These are phyloP conservation scores for Leptonema lineaticorne DNA, from an alignment of 1,140 invertebrate genomes.

Conservation along the genomic window DNA sequence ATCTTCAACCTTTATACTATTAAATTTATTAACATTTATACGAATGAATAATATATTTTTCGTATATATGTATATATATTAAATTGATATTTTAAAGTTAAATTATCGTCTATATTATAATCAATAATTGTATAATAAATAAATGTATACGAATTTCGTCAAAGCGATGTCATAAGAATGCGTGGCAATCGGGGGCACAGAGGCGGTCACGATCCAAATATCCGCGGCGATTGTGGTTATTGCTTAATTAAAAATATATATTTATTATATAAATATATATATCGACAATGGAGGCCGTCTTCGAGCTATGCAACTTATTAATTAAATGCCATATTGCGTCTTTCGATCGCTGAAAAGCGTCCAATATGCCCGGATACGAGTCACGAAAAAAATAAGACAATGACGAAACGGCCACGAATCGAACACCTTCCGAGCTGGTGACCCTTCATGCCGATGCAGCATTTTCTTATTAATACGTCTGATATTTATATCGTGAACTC, in stretches of 20 bases:
- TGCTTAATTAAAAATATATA: slow-evolving; percentile 35
- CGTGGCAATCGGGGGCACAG: slow-evolving; percentile 14
- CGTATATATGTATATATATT: too few species aligned
- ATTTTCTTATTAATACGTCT: not conserved
- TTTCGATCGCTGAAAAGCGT: too few species aligned
- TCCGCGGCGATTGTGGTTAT: slow-evolving; percentile 7
- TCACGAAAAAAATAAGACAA: slow-evolving; percentile 15
- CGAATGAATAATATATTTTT: too few species aligned
- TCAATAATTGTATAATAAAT: too few species aligned
- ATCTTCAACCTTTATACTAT: too few species aligned
- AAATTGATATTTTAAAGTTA: too few species aligned
- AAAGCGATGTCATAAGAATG: slow-evolving; percentile 18
- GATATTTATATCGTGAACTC: slow-evolving; percentile 12
- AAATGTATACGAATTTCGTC: slow-evolving; percentile 7
- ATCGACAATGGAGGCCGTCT: slow-evolving; percentile 25
- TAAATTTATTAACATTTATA: too few species aligned
- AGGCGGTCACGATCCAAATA: slow-evolving; percentile 19
- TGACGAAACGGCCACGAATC: slow-evolving; percentile 15
- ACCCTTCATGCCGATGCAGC: not conserved
- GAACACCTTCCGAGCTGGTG: not conserved
- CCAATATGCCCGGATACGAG: too few species aligned
- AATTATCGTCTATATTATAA: too few species aligned
- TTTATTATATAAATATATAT: slow-evolving; percentile 22
- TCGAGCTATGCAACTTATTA: slow-evolving; percentile 25
- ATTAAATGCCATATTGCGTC: slow-evolving; percentile 34